Evolutionary conservation across 2,888 invertebrate species (phyloP).

Genomic region (Tachystola acroxantha): DNA sequence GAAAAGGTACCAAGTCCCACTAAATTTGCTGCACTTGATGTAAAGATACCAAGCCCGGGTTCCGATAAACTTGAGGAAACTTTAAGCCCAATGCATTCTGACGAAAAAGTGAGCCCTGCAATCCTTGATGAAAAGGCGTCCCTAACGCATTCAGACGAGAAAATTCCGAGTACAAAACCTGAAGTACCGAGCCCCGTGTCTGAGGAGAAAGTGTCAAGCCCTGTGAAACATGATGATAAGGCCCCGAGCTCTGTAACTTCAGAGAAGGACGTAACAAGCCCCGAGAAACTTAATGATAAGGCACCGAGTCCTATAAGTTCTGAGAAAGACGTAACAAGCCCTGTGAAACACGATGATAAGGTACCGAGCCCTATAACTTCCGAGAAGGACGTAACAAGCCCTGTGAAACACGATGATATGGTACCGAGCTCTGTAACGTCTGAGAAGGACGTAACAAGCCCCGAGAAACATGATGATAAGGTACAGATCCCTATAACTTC

Average conservation of each 20-base stretch:
- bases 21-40: background rate
- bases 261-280: background rate
- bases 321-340: no score
- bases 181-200: background rate
- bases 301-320: slow-evolving; percentile 10
- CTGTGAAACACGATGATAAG: slow-evolving; percentile 10
- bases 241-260: background rate
- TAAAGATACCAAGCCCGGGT: background rate
- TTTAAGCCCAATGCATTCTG: slow-evolving; percentile 1
- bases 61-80: no score
- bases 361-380: background rate
- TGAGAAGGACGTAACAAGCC: no score
- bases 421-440: slow-evolving; percentile 6
- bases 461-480: no score
- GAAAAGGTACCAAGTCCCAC: slow-evolving; percentile 6
- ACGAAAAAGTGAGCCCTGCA: background rate
- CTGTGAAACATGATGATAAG: slow-evolving; percentile 6
- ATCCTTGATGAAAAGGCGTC: slow-evolving; percentile 8
- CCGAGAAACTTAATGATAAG: slow-evolving; percentile 6
- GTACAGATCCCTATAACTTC: no score
- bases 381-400: slow-evolving; percentile 10
- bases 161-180: background rate
- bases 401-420: slow-evolving; percentile 5
- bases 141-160: slow-evolving; percentile 2
- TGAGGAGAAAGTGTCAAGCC: slow-evolving; percentile 2